Evolutionary conservation across 2,888 invertebrate species (phyloP), one percentile per base, ranked within the genome.

Genomic region (Sarcophaga caerulescens): DNA sequence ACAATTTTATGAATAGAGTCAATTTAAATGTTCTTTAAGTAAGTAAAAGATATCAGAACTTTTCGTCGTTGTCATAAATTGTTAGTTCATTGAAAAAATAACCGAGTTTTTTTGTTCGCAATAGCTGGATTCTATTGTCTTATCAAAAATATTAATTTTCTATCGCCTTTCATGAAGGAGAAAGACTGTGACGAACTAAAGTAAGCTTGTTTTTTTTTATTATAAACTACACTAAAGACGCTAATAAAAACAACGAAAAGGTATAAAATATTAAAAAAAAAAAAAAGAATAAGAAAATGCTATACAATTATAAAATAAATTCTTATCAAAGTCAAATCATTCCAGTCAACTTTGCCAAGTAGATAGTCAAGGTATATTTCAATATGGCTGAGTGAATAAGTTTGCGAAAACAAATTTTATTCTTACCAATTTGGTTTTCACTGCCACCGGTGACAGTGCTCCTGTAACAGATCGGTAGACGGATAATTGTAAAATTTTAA

Each of bases 251-350:
- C 57, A 70, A 76, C 52, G 45, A 80, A 68, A 81, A 83, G 83
- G 69, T 70, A 86, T 83, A 83, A 85, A 83, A 85, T 44, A 45
- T 62, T 57, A 74, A 62, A 69, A 66, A 14, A 71, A 14, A 71
- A 65, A 44, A 60, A 75, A 52, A 17, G 5, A 68, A 65, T 77
- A 83, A 83, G 63, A 78, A 83, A 68, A 71, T 69, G 62, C 19
- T 68, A 65, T 23, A 83, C 74, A 80, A 78, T 84, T 74, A 83
- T 59, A 74, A 84, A 83, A 77, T 83, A 74, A 83, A 81, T 14
- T 86, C 83, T 86, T 86, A 86, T 86, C 85, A 86, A 86, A 77
- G 21, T 80, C 21, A 76, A 82, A 71, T 77, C 73, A 68, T 77
- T 77, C 45, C 66, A 76, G 25, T 69, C 60, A 77, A 79, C 75